Base-by-base conservation (phyloP, 1,140 invertebrate species). In the Ceratoteleas bidentatus region DNA sequence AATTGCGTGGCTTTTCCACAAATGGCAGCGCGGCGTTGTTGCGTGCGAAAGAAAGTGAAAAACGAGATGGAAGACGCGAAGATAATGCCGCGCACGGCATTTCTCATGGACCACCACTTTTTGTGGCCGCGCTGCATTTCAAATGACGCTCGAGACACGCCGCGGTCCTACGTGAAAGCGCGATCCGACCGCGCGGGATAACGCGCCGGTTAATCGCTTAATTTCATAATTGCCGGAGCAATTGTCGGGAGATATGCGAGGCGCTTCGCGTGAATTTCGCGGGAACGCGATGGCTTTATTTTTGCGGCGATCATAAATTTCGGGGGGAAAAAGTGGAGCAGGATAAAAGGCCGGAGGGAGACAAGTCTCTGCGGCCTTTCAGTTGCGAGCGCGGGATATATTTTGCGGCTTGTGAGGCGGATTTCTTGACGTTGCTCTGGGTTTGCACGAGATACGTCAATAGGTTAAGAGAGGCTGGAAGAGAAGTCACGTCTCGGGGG, bases 1-100 rank as follows among this genome's bases (percentile, higher is more conserved):
- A 90, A 91, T 90, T 90, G 88, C 88, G 68, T 84, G 86, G 84
- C 83, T 91, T 90, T 91, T 86, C 90, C 89, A 87, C 87, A 91
- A 90, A 91, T 89, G 90, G 90, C 80, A 85, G 81, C 74, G 76
- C 50, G 53, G 82, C 53, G 57, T 81, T 69, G 62, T 64, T 76
- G 65, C 76, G 80, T 74, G 82, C 76, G 60, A 68, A 84, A 84
- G 73, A 81, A 81, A 77, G 68, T 80, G 73, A 82, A 76, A 81
- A 76, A 80, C 70, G 45, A 84, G 78, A 84, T 52, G 79, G 81
- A 84, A 84, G 80, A 60, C 73, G 80, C 74, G 50, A 36, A 76
- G 73, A 85, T 86, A 86, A 88, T 83, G 82, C 81, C 81, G 69
- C 70, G 70, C 80, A 77, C 82, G 83, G 86, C 86, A 87, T 87